phyloP scores from a whole-genome alignment of 2,888 invertebrate species.

The Venusia cambrica region DNA sequence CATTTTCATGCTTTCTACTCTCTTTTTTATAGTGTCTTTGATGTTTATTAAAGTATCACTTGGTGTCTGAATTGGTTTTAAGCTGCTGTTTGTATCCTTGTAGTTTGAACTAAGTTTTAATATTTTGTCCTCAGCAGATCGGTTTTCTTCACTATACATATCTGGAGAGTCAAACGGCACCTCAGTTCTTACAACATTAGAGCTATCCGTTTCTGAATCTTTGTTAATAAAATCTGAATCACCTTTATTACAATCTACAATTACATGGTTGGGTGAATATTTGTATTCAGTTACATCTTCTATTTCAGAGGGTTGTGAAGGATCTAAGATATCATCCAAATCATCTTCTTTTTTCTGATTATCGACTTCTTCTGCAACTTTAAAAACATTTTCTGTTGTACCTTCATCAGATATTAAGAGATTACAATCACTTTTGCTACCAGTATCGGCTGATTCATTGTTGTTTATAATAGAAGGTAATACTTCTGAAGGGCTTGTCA shows the following conservation, averaged over 20 bases:
- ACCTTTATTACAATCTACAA: slow-evolving; percentile 2
- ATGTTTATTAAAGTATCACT: slow-evolving; percentile 33
- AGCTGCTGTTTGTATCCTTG: not conserved
- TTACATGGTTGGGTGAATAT: not conserved
- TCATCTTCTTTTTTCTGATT: too few species aligned
- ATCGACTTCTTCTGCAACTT: not conserved
- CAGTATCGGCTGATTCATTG: not conserved
- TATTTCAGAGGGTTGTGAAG: slow-evolving; percentile 6
- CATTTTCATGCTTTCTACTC: slow-evolving; percentile 34
- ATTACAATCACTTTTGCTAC: slow-evolving; percentile 6
- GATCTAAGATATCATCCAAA: slow-evolving; percentile 1
- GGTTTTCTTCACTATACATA: slow-evolving; percentile 3
- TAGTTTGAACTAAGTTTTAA: not conserved
- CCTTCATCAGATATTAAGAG: slow-evolving; percentile 6
- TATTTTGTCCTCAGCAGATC: not conserved
- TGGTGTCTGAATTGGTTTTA: slow-evolving; percentile 11
- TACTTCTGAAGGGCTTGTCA: slow-evolving; percentile 17
- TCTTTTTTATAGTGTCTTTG: slow-evolving; percentile 38
- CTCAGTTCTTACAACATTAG: slow-evolving; percentile 11
- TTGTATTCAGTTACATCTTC: not conserved
- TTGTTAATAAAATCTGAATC: slow-evolving; percentile 5
- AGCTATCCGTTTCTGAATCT: slow-evolving; percentile 23
- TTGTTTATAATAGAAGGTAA: slow-evolving; percentile 3
- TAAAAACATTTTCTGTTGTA: not conserved
- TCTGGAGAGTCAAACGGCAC: slow-evolving; percentile 2